phyloP scores from a whole-genome alignment of 1,140 invertebrate species.

The Trachymyrmex septentrionalis region DNA sequence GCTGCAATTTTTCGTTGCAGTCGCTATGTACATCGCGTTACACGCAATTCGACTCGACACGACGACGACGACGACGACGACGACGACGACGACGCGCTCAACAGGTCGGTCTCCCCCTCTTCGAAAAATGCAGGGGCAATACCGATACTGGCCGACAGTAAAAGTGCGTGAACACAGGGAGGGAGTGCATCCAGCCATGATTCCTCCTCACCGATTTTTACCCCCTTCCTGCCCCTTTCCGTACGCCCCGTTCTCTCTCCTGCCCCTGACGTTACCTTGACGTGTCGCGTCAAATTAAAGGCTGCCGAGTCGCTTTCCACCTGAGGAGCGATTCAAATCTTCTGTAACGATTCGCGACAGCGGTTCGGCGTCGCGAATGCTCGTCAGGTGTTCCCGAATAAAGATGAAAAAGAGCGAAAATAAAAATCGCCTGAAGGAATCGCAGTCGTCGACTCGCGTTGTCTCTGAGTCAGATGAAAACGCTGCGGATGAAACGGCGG shows the following conservation, averaged over 20 bases:
- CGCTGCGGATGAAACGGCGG: constrained; percentile 9
- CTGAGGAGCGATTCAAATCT: constrained; percentile 42
- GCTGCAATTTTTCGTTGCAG: constrained; percentile 38
- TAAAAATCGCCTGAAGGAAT: background rate
- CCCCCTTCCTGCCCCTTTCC: constrained; percentile 79
- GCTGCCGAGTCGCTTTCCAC: constrained; percentile 41
- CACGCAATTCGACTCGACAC: constrained; percentile 63
- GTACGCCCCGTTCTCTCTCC: constrained; percentile 36
- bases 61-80: constrained; percentile 63
- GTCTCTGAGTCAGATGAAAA: too few relatives aligned
- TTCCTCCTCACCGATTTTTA: constrained; percentile 85
- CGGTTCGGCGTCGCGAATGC: background rate
- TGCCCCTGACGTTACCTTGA: constrained; percentile 63
- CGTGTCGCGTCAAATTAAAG: constrained; percentile 72
- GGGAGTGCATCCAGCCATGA: constrained; percentile 84
- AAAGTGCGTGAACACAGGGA: constrained; percentile 82
- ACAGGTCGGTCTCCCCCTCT: constrained; percentile 79
- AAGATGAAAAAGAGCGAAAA: background rate
- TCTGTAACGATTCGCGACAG: background rate
- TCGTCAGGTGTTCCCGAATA: background rate
- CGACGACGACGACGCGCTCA: constrained; percentile 74
- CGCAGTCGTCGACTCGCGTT: too few relatives aligned
- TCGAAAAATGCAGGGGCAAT: constrained; percentile 71
- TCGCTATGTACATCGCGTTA: constrained; percentile 35
- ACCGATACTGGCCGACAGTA: constrained; percentile 78